Percentiles rank a stretch among this genome's conserved stretches.
Conservation (phyloP, 2,888 invertebrate genomes). For the Caenorhabditis virilis region DNA sequence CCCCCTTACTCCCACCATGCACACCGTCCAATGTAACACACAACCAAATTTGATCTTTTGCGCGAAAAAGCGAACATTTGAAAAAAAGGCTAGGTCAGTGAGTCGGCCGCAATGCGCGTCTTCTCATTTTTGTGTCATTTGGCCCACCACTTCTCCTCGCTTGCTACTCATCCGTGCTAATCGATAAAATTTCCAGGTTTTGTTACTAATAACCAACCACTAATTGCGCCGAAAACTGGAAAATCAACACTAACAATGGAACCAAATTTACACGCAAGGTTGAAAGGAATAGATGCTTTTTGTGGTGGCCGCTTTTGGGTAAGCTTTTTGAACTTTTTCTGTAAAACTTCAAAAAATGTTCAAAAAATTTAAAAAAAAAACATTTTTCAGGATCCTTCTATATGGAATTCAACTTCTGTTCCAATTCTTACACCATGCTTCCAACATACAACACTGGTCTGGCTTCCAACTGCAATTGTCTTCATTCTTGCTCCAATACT, state of each 20-base stretch:
- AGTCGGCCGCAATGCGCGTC: too few species aligned
- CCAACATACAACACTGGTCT: slow-evolving; percentile 85
- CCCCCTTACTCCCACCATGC: too few species aligned
- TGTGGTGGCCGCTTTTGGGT: slow-evolving; percentile 64
- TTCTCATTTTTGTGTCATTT: too few species aligned
- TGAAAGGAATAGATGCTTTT: slow-evolving; percentile 54
- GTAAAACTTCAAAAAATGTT: background rate
- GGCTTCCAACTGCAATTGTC: slow-evolving; percentile 78
- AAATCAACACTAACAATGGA: slow-evolving; percentile 20
- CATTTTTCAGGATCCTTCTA: slow-evolving; percentile 76
- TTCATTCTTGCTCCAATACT: slow-evolving; percentile 57
- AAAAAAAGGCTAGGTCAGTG: too few species aligned
- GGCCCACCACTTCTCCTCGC: too few species aligned
- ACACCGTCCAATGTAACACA: too few species aligned
- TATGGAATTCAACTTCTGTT: slow-evolving; percentile 78
- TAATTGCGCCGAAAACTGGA: too few species aligned
- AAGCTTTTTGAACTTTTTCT: background rate
- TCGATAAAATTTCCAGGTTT: too few species aligned
- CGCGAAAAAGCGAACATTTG: too few species aligned
- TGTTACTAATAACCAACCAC: too few species aligned
- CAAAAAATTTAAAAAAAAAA: background rate
- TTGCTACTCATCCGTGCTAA: too few species aligned
- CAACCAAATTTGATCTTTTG: too few species aligned
- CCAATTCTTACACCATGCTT: slow-evolving; percentile 90
- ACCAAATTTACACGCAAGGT: slow-evolving; percentile 25